Percentiles rank a stretch among this genome's conserved stretches.
phyloP scores from a whole-genome alignment of 2,888 invertebrate species.

The Philonicus albiceps region DNA sequence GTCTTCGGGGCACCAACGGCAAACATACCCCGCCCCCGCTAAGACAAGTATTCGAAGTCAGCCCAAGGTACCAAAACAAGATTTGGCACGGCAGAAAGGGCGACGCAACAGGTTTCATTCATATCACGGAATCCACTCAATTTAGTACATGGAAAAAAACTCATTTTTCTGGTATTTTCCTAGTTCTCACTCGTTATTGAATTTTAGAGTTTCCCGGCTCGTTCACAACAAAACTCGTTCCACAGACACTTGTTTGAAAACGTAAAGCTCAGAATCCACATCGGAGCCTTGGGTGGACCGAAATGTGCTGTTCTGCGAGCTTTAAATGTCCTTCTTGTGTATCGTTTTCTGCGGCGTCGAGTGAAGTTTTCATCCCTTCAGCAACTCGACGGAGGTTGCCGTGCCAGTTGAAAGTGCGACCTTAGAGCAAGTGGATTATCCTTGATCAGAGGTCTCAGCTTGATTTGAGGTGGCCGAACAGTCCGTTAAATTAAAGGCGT shows the following conservation, averaged over 20 bases:
- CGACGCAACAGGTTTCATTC: not conserved
- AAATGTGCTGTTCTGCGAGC: not conserved
- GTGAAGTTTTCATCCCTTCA: not conserved
- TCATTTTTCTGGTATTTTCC: not conserved
- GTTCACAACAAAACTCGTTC: not conserved
- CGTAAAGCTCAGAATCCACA: not conserved
- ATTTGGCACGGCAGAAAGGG: not conserved
- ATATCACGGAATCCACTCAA: not conserved
- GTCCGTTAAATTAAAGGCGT: not conserved
- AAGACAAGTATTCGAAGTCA: not conserved
- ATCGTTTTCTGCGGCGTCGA: not conserved
- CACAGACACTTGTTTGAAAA: not conserved
- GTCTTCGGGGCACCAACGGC: not conserved
- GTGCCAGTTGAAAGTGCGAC: not conserved
- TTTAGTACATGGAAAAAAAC: not conserved
- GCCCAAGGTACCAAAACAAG: not conserved
- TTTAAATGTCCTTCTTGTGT: not conserved
- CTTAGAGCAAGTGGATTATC: constrained; percentile 9
- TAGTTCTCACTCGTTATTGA: not conserved
- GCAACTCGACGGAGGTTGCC: not conserved
- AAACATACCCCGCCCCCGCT: not conserved
- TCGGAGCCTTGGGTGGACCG: not conserved
- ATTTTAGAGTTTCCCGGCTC: not conserved
- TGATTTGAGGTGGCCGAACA: not conserved
- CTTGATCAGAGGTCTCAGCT: not conserved